Evolutionary conservation across 1,140 invertebrate genomes (phyloP).

Genomic region (Panonychus citri): DNA sequence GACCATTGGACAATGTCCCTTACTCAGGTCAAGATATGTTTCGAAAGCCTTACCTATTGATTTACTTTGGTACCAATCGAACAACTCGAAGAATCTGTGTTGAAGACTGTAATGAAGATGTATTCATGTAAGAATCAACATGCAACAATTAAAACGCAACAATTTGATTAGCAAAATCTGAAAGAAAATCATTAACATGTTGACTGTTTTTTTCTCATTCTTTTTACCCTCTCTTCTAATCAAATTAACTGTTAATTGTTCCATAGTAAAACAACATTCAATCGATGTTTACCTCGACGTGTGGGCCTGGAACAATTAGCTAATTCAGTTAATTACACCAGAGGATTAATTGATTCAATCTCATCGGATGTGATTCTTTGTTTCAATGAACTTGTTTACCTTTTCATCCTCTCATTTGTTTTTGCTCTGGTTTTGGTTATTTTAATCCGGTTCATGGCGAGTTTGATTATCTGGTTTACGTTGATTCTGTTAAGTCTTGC

Average conservation of each 20-base stretch:
- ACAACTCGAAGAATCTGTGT: constrained; percentile 1
- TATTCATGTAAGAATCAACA: constrained; percentile 12
- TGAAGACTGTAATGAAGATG: constrained; percentile 3
- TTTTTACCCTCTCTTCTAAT: no score
- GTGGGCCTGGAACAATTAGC: constrained; percentile 3
- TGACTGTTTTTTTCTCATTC: no score
- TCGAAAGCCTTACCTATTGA: constrained; percentile 24
- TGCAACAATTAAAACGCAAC: no score
- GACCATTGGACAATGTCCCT: constrained; percentile 16
- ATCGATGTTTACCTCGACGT: constrained; percentile 22
- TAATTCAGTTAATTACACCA: constrained; percentile 2
- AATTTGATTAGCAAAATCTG: no score
- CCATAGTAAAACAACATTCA: constrained; percentile 2
- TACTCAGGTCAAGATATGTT: constrained; percentile 29
- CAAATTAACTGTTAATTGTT: no score
- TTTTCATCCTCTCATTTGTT: constrained; percentile 18
- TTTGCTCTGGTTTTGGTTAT: constrained; percentile 25
- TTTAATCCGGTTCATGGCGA: constrained; percentile 24
- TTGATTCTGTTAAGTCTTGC: constrained; percentile 29
- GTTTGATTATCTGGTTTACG: constrained; percentile 32
- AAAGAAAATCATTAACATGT: no score
- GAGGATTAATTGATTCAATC: constrained; percentile 6
- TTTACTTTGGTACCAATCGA: constrained; percentile 4
- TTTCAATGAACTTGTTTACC: constrained; percentile 8
- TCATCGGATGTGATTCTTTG: constrained; percentile 8